Base-by-base conservation (phyloP, 2,888 invertebrate species). In the Standfussiana lucernea region DNA sequence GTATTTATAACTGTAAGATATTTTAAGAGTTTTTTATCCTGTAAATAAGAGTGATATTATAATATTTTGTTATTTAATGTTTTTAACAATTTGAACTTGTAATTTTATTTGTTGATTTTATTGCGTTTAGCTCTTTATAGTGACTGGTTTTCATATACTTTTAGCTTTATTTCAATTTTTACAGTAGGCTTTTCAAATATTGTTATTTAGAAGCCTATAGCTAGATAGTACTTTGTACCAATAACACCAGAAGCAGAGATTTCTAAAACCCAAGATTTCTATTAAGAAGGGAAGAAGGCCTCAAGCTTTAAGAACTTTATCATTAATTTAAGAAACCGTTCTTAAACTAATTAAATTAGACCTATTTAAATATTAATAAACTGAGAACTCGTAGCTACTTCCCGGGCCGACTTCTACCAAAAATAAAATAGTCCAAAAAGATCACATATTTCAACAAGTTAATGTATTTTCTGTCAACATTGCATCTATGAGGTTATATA, bases 111-210 rank as follows among this genome's bases (percentile, higher is more conserved):
- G n/a, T 85, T 84, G 53, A 84, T 82, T 84, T 86, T 70, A 81
- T 74, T 84, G 87, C 86, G 81, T 88, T 86, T 85, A 80, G 86
- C 87, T 87, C 87, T 88, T 66, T 85, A 73, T 77, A 79, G 69
- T 68, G 35, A 65, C 61, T 74, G 82, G 2, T 64, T 75, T 79
- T 72, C 37, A 62, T 68, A 53, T 40, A 45, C 68, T 68, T 70
- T 68, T 1, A 6, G 21, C 37, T 45, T 59, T 50, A 35, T 8
- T 56, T 64, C 15, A 64, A 8, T n/a, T 56, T 28, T 68, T 75
- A 68, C 15, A 28, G 13, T 40, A 62, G 62, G 15, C 13, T 75
- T 62, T 68, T 28, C 40, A 24, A 53, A 18, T 67, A 13, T 68
- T 15, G 6, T 53, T n/a, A 59, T 45, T 35, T 53, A 45, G 28